Conservation (phyloP, 1,140 invertebrate species). For the Thalassaphorura encarpata region DNA sequence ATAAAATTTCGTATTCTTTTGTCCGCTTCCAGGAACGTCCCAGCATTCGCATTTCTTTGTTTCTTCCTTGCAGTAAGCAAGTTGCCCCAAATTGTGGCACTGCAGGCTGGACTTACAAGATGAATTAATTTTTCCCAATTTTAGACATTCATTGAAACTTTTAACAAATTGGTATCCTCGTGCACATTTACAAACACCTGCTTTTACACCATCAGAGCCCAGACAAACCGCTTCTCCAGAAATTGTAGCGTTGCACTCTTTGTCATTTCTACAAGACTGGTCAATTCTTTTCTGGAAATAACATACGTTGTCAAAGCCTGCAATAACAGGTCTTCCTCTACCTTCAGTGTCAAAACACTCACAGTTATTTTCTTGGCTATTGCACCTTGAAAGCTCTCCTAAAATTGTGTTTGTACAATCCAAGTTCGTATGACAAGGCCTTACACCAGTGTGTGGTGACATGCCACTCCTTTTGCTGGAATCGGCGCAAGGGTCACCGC, state of each 20-base stretch:
- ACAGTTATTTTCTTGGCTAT: not conserved
- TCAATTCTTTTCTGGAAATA: constrained; percentile 1
- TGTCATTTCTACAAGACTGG: not conserved
- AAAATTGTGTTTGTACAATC: too few species aligned
- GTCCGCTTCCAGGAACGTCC: not conserved
- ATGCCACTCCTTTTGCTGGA: too few species aligned
- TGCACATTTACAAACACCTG: not conserved
- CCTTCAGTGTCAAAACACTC: constrained; percentile 2
- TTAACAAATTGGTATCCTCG: not conserved
- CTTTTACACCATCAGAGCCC: not conserved
- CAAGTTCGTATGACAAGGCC: too few species aligned
- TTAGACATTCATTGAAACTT: constrained; percentile 1
- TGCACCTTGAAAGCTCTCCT: constrained; percentile 2
- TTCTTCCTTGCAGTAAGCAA: not conserved
- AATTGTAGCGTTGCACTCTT: constrained; percentile 10
- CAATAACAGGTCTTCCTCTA: not conserved
- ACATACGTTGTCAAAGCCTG: not conserved
- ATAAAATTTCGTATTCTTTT: not conserved
- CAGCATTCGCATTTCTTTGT: constrained; percentile 16
- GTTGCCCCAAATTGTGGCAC: constrained; percentile 3
- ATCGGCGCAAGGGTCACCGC: too few species aligned
- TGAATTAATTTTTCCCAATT: not conserved
- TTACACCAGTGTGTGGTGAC: too few species aligned
- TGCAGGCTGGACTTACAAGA: constrained; percentile 10
- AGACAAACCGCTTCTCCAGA: constrained; percentile 2